phyloP scores from a whole-genome alignment of 2,113 vertebrate species.

The Abramis brama region DNA sequence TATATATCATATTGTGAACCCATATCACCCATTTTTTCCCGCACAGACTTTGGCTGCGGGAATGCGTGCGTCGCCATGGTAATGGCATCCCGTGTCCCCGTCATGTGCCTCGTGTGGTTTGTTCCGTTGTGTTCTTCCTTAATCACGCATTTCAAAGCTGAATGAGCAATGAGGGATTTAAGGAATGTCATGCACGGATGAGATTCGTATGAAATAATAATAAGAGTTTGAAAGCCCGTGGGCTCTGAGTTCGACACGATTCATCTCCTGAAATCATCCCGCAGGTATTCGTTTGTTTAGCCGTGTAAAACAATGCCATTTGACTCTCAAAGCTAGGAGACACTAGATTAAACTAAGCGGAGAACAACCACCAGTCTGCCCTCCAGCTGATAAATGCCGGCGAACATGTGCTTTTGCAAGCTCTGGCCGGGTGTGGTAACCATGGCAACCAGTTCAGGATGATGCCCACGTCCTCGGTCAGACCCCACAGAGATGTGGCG shows the following conservation, averaged over 20 bases:
- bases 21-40: neutral
- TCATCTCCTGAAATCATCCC: neutral
- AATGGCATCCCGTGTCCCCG: constrained; percentile 36
- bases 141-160: constrained; percentile 27
- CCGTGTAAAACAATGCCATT: neutral
- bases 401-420: constrained; percentile 54
- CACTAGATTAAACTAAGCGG: constrained; percentile 53
- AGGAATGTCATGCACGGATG: constrained; percentile 58
- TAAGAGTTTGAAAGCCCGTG: constrained; percentile 50
- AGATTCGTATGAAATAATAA: constrained; percentile 61
- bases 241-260: neutral
- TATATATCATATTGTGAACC: neutral
- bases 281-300: neutral
- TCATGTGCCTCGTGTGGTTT: neutral
- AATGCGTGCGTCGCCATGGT: constrained; percentile 64
- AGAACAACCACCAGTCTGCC: constrained; percentile 31
- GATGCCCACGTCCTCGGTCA: constrained; percentile 50
- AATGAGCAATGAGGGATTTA: constrained; percentile 43
- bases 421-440: constrained; percentile 59
- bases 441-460: constrained; percentile 59
- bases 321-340: constrained; percentile 9
- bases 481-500: constrained; percentile 36
- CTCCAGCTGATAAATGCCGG: constrained; percentile 62
- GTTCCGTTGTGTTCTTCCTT: constrained; percentile 20
- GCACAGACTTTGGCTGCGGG: constrained; percentile 13